Conservation (phyloP, 2,888 invertebrate genomes). For the Marasmarcha lunaedactyla region DNA sequence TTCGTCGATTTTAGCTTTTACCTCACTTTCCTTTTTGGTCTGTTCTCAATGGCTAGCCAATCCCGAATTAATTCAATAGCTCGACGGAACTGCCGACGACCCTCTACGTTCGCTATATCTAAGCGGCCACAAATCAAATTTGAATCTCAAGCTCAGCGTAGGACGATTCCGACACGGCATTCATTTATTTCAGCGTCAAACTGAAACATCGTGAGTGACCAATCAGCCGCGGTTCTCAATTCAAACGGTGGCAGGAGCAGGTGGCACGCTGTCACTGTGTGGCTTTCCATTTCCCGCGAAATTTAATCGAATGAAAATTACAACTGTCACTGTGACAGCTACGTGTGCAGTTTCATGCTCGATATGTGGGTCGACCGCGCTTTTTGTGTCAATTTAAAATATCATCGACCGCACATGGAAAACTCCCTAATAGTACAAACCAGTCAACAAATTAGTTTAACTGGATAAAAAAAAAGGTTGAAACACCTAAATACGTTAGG, state of each 20-base stretch:
- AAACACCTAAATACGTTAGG: conserved; percentile 14
- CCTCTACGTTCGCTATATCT: conserved; percentile 27
- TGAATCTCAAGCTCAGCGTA: conserved; percentile 38
- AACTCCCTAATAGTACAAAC: conserved; percentile 7
- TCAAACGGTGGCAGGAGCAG: conserved; percentile 31
- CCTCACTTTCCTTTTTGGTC: conserved; percentile 27
- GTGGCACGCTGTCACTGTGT: conserved; percentile 50
- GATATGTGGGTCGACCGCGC: conserved; percentile 49
- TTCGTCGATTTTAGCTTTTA: conserved; percentile 19
- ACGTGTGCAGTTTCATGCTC: conserved; percentile 37
- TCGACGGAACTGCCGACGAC: conserved; percentile 21
- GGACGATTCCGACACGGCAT: conserved; percentile 29
- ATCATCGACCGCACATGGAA: conserved; percentile 22
- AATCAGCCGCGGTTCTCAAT: conserved; percentile 26
- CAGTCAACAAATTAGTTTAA: conserved; percentile 10
- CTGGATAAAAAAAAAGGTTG: conserved; percentile 1
- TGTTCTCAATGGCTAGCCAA: conserved; percentile 19
- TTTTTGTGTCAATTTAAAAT: conserved; percentile 45
- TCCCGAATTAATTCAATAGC: conserved; percentile 29
- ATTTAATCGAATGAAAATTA: conserved; percentile 66
- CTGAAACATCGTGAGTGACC: conserved; percentile 20
- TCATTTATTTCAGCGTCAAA: conserved; percentile 37
- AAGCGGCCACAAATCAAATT: conserved; percentile 39
- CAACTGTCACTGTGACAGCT: conserved; percentile 55
- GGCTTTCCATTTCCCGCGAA: conserved; percentile 54